Percentiles rank a stretch among this genome's conserved stretches.
phyloP scores from a whole-genome alignment of 1,140 invertebrate species.

The Brachionus asplanchnoidis region DNA sequence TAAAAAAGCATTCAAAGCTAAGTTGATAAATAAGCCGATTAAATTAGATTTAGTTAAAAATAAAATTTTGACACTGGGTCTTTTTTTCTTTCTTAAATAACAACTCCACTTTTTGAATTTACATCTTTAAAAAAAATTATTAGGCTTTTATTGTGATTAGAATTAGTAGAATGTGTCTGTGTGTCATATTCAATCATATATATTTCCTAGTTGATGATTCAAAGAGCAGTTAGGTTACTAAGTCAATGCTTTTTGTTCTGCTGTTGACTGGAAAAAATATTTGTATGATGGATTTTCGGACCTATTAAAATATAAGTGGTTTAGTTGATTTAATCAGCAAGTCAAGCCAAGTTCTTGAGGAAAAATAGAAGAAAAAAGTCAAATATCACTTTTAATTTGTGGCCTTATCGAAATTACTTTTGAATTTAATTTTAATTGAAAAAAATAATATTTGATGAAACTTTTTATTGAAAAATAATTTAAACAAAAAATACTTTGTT shows the following conservation, averaged over 20 bases:
- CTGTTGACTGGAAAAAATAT: neutral
- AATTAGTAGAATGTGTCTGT: neutral
- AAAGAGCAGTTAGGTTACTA: neutral
- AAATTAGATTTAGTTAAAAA: neutral
- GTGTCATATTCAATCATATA: neutral
- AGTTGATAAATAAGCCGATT: neutral
- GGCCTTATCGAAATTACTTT: too few relatives aligned
- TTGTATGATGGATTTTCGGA: neutral
- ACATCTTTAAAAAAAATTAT: neutral
- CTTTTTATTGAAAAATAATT: too few relatives aligned
- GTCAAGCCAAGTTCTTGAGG: neutral
- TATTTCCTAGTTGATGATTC: neutral
- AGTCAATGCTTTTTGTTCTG: neutral
- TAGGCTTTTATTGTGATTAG: neutral
- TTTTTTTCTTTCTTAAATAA: neutral
- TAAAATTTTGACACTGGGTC: neutral
- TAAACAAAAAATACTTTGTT: too few relatives aligned
- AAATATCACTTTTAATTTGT: too few relatives aligned
- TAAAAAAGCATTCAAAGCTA: neutral
- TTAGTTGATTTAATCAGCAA: neutral
- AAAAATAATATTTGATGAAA: neutral
- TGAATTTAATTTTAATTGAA: too few relatives aligned
- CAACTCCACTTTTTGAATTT: neutral
- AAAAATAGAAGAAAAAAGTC: too few relatives aligned
- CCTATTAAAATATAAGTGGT: neutral